Percentiles rank a stretch among this genome's conserved stretches.
Evolutionary conservation across 2,113 vertebrate species (phyloP).

Genomic region (Ictalurus punctatus): DNA sequence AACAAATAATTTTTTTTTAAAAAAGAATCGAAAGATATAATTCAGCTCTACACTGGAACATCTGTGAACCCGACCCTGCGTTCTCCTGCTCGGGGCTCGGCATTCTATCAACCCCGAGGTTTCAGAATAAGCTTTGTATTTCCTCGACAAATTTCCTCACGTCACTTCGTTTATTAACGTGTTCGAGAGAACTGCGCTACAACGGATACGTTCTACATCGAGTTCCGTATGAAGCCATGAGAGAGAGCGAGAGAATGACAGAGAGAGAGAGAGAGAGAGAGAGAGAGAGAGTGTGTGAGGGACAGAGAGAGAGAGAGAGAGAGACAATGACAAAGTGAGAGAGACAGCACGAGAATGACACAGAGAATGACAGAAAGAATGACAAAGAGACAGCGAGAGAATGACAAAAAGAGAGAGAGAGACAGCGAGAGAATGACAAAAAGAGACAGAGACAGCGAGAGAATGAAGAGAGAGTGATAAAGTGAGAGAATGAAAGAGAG

Average conservation of each 20-base stretch:
- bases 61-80: neutral
- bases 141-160: neutral
- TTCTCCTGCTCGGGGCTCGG: neutral
- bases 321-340: too few relatives aligned
- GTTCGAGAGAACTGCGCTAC: neutral
- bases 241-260: neutral
- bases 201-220: neutral
- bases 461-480: too few relatives aligned
- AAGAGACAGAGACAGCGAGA: too few relatives aligned
- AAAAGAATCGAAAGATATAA: neutral
- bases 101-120: neutral
- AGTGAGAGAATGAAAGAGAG: too few relatives aligned
- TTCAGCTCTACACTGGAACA: neutral
- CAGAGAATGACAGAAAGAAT: too few relatives aligned
- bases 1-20: too few relatives aligned
- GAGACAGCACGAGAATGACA: too few relatives aligned
- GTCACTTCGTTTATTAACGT: neutral
- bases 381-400: too few relatives aligned
- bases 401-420: too few relatives aligned
- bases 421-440: too few relatives aligned
- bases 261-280: neutral
- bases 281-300: too few relatives aligned
- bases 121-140: neutral
- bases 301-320: too few relatives aligned
- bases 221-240: neutral